Evolutionary conservation across 2,113 vertebrate genomes (phyloP), one percentile per base, ranked within the genome.

Genomic region (Columbina picui): DNA sequence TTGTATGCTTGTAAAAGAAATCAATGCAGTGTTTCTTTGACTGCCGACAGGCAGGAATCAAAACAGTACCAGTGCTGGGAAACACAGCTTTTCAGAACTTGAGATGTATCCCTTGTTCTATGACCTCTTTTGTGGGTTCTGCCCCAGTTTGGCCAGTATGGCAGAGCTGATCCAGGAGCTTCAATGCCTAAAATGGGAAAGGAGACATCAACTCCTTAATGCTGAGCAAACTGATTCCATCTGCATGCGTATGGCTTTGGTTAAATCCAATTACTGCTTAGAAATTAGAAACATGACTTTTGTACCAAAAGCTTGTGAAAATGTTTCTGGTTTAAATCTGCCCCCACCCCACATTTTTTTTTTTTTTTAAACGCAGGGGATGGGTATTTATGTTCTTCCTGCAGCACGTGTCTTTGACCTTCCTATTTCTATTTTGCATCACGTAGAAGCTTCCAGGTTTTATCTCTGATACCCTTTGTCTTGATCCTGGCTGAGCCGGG

Each of bases 211-310:
- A 10, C 23, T 63, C 45, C 27, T 61, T 76, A 78, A 34, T 8
- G 2, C 73, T 64, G 57, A 60, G 27, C 10, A 2, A 1, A 19
- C 65, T 30, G 68, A 14, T 63, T 8, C 30, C 38, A 1, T 20
- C 81, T 52, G 57, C 5, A 0, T 19, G 22, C 1, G 1, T 29
- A 5, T 6, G 68, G 73, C 87, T 76, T 13, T 2, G 1, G 7
- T 25, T 73, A 56, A 84, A 57, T 23, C 70, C 3, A 1, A 14
- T 26, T 2, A 5, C 45, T 52, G 63, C 61, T 10, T 26, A 17
- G 29, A 56, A 25, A 39, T 27, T 4, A 29, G 14, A 36, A 76
- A 26, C 18, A 32, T 30, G 16, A 11, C 2, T 43, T 71, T 76
- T 32, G 3, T 27, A 17, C 68, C 52, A 29, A 60, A 45, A 83